These are phyloP conservation scores for Oxygymnocypris stewartii DNA, from an alignment of 2,113 vertebrate genomes.

Conservation along the genomic window DNA sequence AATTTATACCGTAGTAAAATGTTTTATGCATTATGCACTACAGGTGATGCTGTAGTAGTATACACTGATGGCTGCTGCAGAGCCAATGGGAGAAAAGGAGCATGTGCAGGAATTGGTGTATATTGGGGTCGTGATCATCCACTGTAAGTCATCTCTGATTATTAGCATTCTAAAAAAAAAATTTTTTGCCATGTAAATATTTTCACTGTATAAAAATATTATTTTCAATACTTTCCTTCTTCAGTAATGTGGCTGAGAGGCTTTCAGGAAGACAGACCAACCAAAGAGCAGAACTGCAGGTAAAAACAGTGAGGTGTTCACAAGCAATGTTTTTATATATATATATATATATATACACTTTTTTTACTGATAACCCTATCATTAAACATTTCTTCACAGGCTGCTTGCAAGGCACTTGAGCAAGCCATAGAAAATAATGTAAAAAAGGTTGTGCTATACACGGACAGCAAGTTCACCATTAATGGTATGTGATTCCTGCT, in stretches of 20 bases:
- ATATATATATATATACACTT: no score
- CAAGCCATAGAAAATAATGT: conserved; percentile 86
- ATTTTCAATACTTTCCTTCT: not conserved
- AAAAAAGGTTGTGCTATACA: conserved; percentile 87
- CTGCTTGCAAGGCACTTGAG: conserved; percentile 90
- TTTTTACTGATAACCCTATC: not conserved
- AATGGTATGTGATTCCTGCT: conserved; percentile 77
- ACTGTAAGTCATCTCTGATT: conserved; percentile 76
- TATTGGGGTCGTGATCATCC: conserved; percentile 91
- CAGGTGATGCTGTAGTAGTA: conserved; percentile 87
- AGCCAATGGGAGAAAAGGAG: conserved; percentile 76
- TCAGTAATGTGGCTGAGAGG: conserved; percentile 88
- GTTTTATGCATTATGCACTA: not conserved
- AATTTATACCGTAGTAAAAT: no score
- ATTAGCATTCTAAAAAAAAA: not conserved
- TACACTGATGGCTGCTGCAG: conserved; percentile 95
- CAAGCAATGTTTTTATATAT: not conserved
- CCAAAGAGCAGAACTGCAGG: conserved; percentile 92
- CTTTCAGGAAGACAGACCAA: conserved; percentile 91
- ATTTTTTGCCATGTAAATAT: no score
- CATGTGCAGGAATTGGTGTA: conserved; percentile 91
- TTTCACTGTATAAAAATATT: no score
- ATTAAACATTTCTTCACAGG: conserved; percentile 71
- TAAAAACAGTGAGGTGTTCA: conserved; percentile 58
- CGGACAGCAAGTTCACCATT: conserved; percentile 96